Conservation (phyloP, 2,113 vertebrate species). For the Mobula hypostoma region DNA sequence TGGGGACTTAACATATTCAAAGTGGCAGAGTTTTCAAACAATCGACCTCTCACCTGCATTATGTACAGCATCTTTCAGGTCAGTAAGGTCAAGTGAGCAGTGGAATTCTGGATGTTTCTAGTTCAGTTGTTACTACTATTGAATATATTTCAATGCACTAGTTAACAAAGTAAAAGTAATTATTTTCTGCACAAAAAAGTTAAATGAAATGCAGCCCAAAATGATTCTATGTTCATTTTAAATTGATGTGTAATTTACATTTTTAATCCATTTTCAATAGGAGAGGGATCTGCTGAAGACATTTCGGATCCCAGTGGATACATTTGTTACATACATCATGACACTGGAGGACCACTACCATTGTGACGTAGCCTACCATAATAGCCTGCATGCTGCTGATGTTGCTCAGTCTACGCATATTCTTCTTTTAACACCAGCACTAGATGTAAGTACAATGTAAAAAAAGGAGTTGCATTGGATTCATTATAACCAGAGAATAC, state of each 20-base stretch:
- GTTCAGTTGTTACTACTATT: not conserved
- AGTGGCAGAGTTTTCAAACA: slow-evolving; percentile 84
- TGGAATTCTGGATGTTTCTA: not conserved
- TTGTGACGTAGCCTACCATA: slow-evolving; percentile 88
- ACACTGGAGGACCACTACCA: slow-evolving; percentile 96
- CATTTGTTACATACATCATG: slow-evolving; percentile 95
- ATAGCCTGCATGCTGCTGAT: slow-evolving; percentile 93
- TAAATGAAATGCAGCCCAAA: not conserved
- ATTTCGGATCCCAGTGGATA: slow-evolving; percentile 90
- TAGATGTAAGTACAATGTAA: slow-evolving; percentile 71
- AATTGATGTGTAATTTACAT: not conserved
- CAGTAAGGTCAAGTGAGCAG: slow-evolving; percentile 41
- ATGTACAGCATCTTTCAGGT: slow-evolving; percentile 98
- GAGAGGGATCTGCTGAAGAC: slow-evolving; percentile 92
- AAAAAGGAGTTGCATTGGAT: not conserved
- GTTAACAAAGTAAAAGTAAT: not conserved
- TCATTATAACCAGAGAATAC: not conserved
- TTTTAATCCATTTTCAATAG: slow-evolving; percentile 48
- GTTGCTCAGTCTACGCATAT: slow-evolving; percentile 94
- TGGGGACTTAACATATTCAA: slow-evolving; percentile 97
- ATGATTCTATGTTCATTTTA: not conserved
- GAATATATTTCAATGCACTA: not conserved
- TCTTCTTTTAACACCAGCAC: slow-evolving; percentile 85
- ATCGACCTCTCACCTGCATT: slow-evolving; percentile 84
- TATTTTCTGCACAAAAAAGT: not conserved